These are phyloP conservation scores for Trochalopteron elliotii DNA, from an alignment of 2,113 vertebrate species.

Conservation along the genomic window DNA sequence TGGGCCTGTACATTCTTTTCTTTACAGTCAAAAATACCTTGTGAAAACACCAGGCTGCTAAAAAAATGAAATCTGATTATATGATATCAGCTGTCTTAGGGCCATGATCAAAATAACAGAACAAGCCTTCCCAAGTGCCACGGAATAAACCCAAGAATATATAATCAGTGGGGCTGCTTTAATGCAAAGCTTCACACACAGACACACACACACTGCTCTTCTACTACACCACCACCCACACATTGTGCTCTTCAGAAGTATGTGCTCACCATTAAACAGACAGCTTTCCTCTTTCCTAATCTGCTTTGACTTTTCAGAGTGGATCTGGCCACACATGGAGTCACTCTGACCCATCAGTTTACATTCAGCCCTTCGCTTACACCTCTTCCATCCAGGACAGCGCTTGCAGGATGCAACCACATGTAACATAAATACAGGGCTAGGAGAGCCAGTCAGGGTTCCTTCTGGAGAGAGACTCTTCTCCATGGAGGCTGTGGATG, in stretches of 20 bases:
- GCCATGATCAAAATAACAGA: not conserved
- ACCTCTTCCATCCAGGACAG: not conserved
- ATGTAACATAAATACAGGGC: not conserved
- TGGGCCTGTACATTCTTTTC: not conserved
- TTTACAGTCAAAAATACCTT: not conserved
- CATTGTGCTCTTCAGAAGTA: not conserved
- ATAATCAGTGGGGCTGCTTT: not conserved
- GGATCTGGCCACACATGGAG: conserved; percentile 33
- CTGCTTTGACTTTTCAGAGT: not conserved
- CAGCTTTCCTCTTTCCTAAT: not conserved
- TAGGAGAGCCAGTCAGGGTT: not conserved
- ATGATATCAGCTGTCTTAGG: not conserved
- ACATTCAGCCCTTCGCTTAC: not conserved
- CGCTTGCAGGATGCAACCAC: not conserved
- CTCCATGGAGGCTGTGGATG: accelerated
- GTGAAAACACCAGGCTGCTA: not conserved
- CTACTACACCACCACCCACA: not conserved
- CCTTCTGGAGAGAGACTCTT: not conserved
- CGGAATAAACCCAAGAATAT: not conserved
- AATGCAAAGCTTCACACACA: not conserved
- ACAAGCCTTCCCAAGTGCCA: not conserved
- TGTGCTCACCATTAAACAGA: not conserved
- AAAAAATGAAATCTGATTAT: not conserved
- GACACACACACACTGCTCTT: not conserved
- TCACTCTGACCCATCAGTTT: not conserved